Conservation (phyloP, 2,888 invertebrate species). For the Odiellus spinosus region DNA sequence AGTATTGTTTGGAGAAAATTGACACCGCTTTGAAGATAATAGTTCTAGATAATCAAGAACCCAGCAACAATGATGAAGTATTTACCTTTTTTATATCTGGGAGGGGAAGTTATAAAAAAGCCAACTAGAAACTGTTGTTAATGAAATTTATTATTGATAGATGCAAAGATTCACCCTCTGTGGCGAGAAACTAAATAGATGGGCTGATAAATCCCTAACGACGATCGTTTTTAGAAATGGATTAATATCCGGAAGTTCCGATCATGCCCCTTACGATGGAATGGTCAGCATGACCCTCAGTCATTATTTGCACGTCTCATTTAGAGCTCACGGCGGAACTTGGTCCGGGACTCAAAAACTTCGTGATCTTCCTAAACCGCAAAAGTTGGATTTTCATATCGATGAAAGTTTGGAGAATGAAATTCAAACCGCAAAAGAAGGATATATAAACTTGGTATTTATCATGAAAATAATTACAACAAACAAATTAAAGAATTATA, state of each 20-base stretch:
- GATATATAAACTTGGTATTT: too few species aligned
- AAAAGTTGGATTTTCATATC: constrained; percentile 15
- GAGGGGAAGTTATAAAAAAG: background rate
- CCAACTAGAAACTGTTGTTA: background rate
- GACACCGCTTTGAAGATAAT: constrained; percentile 32
- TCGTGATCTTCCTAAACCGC: constrained; percentile 9
- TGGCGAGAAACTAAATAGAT: constrained; percentile 39
- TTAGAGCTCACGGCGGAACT: constrained; percentile 17
- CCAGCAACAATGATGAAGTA: constrained; percentile 11
- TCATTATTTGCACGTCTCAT: constrained; percentile 26
- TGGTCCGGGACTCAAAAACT: constrained; percentile 6
- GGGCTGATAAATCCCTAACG: constrained; percentile 42
- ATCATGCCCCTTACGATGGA: constrained; percentile 35
- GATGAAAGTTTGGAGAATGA: constrained; percentile 12
- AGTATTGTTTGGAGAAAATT: constrained; percentile 28
- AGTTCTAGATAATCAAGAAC: constrained; percentile 28
- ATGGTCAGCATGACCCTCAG: constrained; percentile 30
- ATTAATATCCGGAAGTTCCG: constrained; percentile 29
- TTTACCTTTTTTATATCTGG: background rate
- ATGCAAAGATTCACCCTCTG: constrained; percentile 28
- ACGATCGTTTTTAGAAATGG: constrained; percentile 38
- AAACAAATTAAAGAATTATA: too few species aligned
- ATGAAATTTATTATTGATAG: constrained; percentile 16
- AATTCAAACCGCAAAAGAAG: constrained; percentile 9
- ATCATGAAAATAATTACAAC: too few species aligned